These are phyloP conservation scores for Burhinus oedicnemus DNA, from an alignment of 2,113 vertebrate species.

Conservation along the genomic window DNA sequence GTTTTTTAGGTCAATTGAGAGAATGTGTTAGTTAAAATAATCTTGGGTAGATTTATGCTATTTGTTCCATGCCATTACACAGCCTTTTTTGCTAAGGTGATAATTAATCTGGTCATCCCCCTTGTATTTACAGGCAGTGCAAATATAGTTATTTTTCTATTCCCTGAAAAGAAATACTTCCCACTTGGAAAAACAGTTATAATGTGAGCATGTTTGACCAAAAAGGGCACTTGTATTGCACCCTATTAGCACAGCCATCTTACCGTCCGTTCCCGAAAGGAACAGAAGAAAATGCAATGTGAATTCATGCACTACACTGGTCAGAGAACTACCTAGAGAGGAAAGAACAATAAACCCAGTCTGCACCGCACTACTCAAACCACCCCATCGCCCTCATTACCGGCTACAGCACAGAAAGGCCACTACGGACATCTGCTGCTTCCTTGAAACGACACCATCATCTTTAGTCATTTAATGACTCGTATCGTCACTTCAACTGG, in stretches of 20 bases:
- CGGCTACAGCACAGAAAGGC: not conserved
- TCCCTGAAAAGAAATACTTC: not conserved
- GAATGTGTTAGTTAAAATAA: not conserved
- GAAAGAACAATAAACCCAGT: not conserved
- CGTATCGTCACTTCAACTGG: accelerated
- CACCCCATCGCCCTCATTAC: accelerated
- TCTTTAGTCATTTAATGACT: not conserved
- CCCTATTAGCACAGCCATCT: not conserved
- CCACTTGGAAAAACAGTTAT: not conserved
- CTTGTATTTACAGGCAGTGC: not conserved
- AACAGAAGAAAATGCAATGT: not conserved
- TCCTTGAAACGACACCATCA: not conserved
- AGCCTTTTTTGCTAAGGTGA: not conserved
- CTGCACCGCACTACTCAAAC: not conserved
- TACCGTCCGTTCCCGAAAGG: not conserved
- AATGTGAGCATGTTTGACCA: not conserved
- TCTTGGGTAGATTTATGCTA: not conserved
- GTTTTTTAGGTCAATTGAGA: not conserved
- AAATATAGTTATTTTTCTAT: not conserved
- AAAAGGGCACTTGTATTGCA: not conserved
- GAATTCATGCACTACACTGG: not conserved
- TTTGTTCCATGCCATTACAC: not conserved
- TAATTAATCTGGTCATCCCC: not conserved
- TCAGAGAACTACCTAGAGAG: not conserved
- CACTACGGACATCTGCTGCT: not conserved